Evolutionary conservation across 2,113 vertebrate species (phyloP).

Genomic region (Grammomys surdaster): DNA sequence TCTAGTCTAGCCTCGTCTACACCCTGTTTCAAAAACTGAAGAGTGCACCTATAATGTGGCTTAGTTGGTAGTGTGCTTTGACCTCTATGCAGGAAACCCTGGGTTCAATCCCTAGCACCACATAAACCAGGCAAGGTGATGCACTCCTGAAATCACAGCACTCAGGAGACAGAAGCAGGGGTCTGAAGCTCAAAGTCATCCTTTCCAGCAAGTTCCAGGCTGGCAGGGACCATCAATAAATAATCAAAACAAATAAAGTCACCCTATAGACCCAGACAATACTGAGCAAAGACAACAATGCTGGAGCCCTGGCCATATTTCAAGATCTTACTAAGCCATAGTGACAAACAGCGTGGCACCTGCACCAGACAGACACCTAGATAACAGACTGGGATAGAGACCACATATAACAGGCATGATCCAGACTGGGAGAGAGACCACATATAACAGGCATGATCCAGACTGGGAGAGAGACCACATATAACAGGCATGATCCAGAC

Average conservation of each 20-base stretch:
- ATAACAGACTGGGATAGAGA: neutral
- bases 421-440: neutral
- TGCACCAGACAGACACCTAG: too few species aligned
- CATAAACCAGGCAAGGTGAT: neutral
- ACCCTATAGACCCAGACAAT: neutral
- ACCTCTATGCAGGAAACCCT: neutral
- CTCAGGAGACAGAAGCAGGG: neutral
- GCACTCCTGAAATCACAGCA: neutral
- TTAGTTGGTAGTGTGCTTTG: neutral
- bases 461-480: neutral
- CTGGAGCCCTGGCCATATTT: neutral
- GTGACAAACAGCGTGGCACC: neutral
- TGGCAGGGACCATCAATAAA: neutral
- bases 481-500: neutral
- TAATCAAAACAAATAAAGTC: neutral
- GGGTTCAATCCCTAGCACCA: neutral
- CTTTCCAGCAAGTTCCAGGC: neutral
- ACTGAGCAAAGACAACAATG: neutral
- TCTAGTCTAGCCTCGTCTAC: neutral
- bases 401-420: too few species aligned
- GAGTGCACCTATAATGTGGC: neutral
- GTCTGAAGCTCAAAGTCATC: neutral
- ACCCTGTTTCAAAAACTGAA: neutral
- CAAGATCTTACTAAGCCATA: neutral
- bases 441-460: too few species aligned